phyloP scores from a whole-genome alignment of 2,113 vertebrate genomes.

The Pontoporia blainvillei region DNA sequence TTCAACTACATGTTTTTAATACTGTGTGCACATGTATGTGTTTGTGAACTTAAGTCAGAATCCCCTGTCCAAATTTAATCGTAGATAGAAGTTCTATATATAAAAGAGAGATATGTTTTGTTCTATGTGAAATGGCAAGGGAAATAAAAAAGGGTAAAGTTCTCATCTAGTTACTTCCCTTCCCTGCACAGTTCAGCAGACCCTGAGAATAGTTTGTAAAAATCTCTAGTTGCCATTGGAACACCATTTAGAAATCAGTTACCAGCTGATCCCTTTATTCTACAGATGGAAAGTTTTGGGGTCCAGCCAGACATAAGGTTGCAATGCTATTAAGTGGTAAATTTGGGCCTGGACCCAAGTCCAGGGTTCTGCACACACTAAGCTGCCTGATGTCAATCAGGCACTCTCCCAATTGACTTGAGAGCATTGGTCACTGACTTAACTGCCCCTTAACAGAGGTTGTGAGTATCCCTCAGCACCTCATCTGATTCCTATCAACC shows the following conservation, averaged over 20 bases:
- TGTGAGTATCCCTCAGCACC: neutral
- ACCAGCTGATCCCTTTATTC: neutral
- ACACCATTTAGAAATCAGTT: neutral
- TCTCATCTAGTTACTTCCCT: neutral
- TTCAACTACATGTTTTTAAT: neutral
- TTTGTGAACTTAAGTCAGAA: neutral
- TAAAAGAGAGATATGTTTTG: neutral
- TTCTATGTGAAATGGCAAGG: neutral
- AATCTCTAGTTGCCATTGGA: neutral
- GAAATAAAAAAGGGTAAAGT: neutral
- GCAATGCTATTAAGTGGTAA: neutral
- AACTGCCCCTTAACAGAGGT: neutral
- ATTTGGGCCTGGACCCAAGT: neutral
- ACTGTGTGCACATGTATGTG: neutral
- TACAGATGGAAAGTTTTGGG: neutral
- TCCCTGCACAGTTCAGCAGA: neutral
- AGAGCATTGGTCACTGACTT: neutral
- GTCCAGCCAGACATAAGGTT: neutral
- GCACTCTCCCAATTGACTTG: neutral
- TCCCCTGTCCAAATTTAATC: neutral
- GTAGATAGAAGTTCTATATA: neutral
- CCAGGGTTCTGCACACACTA: neutral
- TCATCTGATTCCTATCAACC: neutral
- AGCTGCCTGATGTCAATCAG: neutral
- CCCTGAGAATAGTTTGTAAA: neutral